phyloP scores from a whole-genome alignment of 2,113 vertebrate species.

The Phalacrocorax pelagicus region DNA sequence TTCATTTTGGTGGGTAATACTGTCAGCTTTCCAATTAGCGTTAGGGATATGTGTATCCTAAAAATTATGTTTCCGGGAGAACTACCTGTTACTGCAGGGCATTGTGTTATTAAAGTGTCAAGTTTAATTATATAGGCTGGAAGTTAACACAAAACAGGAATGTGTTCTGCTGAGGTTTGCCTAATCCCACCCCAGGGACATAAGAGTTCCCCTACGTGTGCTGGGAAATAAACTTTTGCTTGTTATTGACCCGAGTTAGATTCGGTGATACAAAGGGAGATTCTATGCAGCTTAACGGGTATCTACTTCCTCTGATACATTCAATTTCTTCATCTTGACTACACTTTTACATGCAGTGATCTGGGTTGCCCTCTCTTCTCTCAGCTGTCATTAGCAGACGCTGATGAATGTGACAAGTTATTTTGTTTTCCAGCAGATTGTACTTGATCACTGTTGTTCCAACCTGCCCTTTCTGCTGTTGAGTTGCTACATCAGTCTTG shows the following conservation, averaged over 20 bases:
- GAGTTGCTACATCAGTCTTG: background rate
- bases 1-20: background rate
- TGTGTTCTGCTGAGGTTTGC: background rate
- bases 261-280: accelerated
- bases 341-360: background rate
- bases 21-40: background rate
- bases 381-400: background rate
- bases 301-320: background rate
- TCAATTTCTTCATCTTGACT: background rate
- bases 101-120: background rate
- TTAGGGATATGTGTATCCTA: background rate
- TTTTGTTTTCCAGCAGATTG: background rate
- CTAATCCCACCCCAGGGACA: background rate
- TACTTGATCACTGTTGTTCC: background rate
- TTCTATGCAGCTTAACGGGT: background rate
- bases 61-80: background rate
- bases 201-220: background rate
- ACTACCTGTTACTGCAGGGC: background rate
- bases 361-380: background rate
- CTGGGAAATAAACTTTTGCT: background rate
- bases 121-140: background rate
- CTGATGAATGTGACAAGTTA: background rate
- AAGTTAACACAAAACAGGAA: background rate
- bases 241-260: background rate
- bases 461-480: background rate